Base-by-base conservation (phyloP, 2,888 invertebrate genomes). In the Oscheius onirici region DNA sequence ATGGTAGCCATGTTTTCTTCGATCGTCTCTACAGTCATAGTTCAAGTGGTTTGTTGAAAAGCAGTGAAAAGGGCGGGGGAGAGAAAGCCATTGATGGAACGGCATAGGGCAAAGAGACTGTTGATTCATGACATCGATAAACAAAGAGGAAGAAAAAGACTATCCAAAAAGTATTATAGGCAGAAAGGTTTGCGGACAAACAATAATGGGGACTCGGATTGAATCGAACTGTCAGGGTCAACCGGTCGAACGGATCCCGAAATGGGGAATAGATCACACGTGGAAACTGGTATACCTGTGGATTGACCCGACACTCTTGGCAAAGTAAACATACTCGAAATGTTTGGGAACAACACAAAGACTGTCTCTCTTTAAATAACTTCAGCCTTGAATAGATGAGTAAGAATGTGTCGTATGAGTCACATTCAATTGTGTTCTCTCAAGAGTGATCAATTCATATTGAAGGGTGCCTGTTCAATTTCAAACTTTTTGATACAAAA, bases 1-100 rank as follows among this genome's bases (percentile, higher is more conserved):
- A 73, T 71, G 3, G 73, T 73, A 15, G 63, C 63, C 63, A 63
- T 63, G n/a, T 3, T 24, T 10, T 58, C 58, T 41, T 20, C 8
- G 5, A 13, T 20, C 20, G 51, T 51, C 24, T 51, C 8, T 51
- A 10, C 11, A 20, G 22, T 20, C 20, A 34, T 34, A 8, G 0
- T 34, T 34, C 34, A 34, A 34, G 34, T 34, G 8, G 34, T 24
- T 51, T 22, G 51, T 51, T 2, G 51, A 51, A 51, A 22, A 51
- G 55, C 26, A 55, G 55, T 26, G 55, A 55, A 28, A 52, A n/a
- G 55, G 28, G 28, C 22, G 26, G 28, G 26, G 26, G 28, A 55
- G 55, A 26, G 55, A 22, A n/a, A 17, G 55, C 26, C 46, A 46
- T 17, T 17, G 46, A 20, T 17, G 46, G 20, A 3, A 20, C n/a